phyloP scores from a whole-genome alignment of 2,113 vertebrate species.

The Uria lomvia region DNA sequence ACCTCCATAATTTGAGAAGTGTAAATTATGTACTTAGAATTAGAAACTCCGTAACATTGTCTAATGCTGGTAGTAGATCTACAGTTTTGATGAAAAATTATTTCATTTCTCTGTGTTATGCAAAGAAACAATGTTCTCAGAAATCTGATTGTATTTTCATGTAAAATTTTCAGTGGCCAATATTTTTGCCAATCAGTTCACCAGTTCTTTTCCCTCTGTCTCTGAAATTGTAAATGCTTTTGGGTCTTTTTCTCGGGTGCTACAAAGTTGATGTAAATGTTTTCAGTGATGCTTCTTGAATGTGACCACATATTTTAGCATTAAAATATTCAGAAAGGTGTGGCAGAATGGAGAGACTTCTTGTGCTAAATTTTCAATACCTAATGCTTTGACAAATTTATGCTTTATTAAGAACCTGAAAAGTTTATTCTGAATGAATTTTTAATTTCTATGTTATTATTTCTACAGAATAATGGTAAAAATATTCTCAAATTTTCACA shows the following conservation, averaged over 20 bases:
- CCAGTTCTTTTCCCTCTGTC: not conserved
- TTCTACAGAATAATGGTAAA: not conserved
- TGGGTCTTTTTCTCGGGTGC: not conserved
- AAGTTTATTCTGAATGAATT: not conserved
- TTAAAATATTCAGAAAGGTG: not conserved
- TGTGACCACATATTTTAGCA: not conserved
- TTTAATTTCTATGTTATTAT: not conserved
- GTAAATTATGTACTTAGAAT: not conserved
- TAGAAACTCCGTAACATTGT: not conserved
- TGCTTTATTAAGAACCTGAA: not conserved
- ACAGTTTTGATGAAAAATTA: not conserved
- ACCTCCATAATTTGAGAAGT: not conserved
- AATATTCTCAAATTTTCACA: not conserved
- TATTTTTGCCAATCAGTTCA: not conserved
- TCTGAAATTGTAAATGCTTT: not conserved
- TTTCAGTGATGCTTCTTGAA: not conserved
- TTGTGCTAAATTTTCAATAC: not conserved
- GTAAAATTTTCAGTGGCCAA: not conserved
- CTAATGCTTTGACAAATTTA: not conserved
- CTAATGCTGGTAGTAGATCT: not conserved
- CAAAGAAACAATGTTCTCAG: not conserved
- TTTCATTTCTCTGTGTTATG: not conserved
- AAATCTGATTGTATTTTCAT: not conserved
- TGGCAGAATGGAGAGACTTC: not conserved
- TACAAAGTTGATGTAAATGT: not conserved